A percentile compares a stretch with the other conserved stretches of the same genome.
These are phyloP conservation scores for Myodes glareolus DNA, from an alignment of 2,113 vertebrate genomes.

Conservation along the genomic window DNA sequence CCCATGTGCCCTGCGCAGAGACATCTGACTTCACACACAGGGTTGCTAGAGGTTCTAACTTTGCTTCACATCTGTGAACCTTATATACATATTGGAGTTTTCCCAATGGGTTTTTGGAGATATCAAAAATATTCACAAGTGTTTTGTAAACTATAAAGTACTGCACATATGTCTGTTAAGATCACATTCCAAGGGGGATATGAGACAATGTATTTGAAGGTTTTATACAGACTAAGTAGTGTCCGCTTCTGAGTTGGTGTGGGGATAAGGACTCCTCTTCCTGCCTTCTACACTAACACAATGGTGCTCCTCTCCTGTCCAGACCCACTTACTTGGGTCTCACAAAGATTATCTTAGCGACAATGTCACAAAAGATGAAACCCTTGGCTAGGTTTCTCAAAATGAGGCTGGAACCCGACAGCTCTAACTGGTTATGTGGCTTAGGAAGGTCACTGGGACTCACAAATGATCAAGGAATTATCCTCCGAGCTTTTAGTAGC, in stretches of 20 bases:
- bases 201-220: neutral
- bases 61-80: neutral
- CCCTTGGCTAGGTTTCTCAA: neutral
- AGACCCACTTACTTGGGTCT: neutral
- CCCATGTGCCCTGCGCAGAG: neutral
- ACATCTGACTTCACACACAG: neutral
- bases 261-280: neutral
- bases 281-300: neutral
- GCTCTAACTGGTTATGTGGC: neutral
- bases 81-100: neutral
- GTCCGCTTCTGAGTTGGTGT: neutral
- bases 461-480: neutral
- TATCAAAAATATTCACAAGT: neutral
- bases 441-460: neutral
- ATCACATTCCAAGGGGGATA: neutral
- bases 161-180: neutral
- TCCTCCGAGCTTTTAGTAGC: neutral
- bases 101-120: neutral
- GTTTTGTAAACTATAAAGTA: slow-evolving; percentile 29
- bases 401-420: neutral
- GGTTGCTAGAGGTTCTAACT: neutral
- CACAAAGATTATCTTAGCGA: slow-evolving; percentile 28
- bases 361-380: neutral
- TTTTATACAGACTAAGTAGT: neutral
- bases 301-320: neutral